Base-by-base conservation (phyloP, 2,797 vertebrate genomes). In the Typhlichthys subterraneus region DNA sequence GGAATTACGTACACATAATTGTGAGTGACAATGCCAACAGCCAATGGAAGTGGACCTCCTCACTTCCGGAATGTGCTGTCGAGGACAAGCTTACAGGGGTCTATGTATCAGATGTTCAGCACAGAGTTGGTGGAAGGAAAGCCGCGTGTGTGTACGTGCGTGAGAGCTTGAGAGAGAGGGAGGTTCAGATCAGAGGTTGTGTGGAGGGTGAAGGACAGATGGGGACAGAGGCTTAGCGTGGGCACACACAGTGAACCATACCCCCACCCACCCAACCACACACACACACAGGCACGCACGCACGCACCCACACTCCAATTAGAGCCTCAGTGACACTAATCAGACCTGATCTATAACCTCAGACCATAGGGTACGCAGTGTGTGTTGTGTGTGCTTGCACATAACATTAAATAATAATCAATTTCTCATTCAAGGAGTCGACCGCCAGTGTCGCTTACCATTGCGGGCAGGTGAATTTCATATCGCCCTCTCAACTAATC, bases 281-380 rank as follows among this genome's bases (percentile, higher is more conserved):
- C 85, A 82, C 80, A 87, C 76, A 85, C 75, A 46, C 80, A 88
- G 58, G 19, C 17, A 60, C 65, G n/a, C 13, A 29, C 10, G 1
- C 46, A 47, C 31, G 6, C 33, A 38, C 33, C 1, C 33, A 38
- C 33, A 38, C 33, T 85, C 77, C 79, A 91, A 88, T 90, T 88
- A 91, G 81, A 84, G 71, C 70, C 82, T 74, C 67, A 68, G 72
- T 69, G 77, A 73, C 74, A 67, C 83, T 90, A 90, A 91, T 90
- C 84, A 89, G 81, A 85, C 58, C 80, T 85, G 89, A 91, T 86
- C 72, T 77, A 62, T 75, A 81, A 85, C 63, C 80, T 82, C 84
- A 81, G 72, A 71, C 77, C 84, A 60, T 71, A 70, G 83, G 70
- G 69, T 14, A 57, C 74, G 45, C 47, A 48, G 38, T 55, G 31